Evolutionary conservation across 2,888 invertebrate species (phyloP), one percentile per base, ranked within the genome.

Genomic region (Bruchidius siliquastri): DNA sequence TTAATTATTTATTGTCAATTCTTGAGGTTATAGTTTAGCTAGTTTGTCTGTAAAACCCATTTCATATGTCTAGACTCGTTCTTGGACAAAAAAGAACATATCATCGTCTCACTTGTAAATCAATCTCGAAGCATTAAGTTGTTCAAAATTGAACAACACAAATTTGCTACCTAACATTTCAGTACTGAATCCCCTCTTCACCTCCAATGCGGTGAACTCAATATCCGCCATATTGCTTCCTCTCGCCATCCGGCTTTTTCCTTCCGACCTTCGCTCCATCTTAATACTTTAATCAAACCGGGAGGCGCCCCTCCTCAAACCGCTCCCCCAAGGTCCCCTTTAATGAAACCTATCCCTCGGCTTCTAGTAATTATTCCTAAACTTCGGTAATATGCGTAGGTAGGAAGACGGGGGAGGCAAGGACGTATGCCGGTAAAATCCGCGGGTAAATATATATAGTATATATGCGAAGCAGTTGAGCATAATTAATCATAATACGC

Each of bases 401-500:
- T 77, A 77, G 74, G 73, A 71, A 68, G 72, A 69, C 67, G 72
- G 72, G 68, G 70, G 71, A 72, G 30, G 21, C 13, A 69, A 22
- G 49, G 49, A 18, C 6, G 49, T 26, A 26, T 74, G 68, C 72
- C 32, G 69, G 78, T 75, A 74, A 77, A 78, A 79, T 78, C 77
- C 78, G 75, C 74, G 74, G 70, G 75, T 49, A 49, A 49, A 49
- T 49, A 49, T 49, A 49, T 49, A 49, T 49, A 49, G 18, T 49
- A 49, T 49, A 49, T 49, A 49, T 18, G 49, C 49, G 49, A 49
- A 18, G 49, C 49, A 49, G 49, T 49, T 49, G 77, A 71, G 82
- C 82, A 82, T 84, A 84, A 84, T 84, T 85, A 84, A 85, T 85
- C 85, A 84, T 84, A 84, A 85, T 84, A 84, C 82, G 81, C 80